A percentile compares a stretch with the other conserved stretches of the same genome.
Evolutionary conservation across 2,113 vertebrate genomes (phyloP).

Genomic region (Nannospalax galili): DNA sequence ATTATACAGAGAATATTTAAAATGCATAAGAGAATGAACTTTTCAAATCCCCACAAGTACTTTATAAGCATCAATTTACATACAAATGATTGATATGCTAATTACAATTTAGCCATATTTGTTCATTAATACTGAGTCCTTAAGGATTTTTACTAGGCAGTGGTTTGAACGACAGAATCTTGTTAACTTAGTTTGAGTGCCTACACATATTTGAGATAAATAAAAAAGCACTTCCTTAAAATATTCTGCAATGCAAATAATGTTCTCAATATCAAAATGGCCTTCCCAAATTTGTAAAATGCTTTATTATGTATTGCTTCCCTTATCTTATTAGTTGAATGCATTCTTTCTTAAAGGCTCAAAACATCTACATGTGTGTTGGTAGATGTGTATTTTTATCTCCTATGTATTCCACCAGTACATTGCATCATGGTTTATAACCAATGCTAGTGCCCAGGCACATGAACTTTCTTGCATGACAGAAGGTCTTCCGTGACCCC

Average conservation of each 20-base stretch:
- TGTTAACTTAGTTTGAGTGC: conserved; percentile 54
- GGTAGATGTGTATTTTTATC: conserved; percentile 40
- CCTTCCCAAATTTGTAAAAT: conserved; percentile 51
- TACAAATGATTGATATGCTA: conserved; percentile 66
- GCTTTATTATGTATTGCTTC: conserved; percentile 42
- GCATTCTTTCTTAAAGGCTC: conserved; percentile 27
- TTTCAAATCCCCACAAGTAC: conserved; percentile 62
- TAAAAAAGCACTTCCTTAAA: conserved; percentile 45
- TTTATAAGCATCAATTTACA: conserved; percentile 71
- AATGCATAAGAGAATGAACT: conserved; percentile 70
- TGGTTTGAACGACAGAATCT: conserved; percentile 60
- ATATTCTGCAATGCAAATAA: conserved; percentile 50
- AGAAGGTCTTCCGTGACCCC: neutral
- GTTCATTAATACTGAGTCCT: conserved; percentile 66
- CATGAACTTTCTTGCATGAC: conserved; percentile 14
- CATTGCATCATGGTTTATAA: neutral
- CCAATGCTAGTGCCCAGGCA: neutral
- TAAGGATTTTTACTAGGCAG: conserved; percentile 42
- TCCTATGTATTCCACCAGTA: neutral
- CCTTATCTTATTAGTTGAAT: neutral
- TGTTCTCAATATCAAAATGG: conserved; percentile 50
- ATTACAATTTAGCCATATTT: conserved; percentile 65
- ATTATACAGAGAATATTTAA: conserved; percentile 70
- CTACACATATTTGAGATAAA: conserved; percentile 48
- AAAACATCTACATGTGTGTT: conserved; percentile 25